Conservation (phyloP, 2,797 vertebrate genomes). For the Balearica regulorum region DNA sequence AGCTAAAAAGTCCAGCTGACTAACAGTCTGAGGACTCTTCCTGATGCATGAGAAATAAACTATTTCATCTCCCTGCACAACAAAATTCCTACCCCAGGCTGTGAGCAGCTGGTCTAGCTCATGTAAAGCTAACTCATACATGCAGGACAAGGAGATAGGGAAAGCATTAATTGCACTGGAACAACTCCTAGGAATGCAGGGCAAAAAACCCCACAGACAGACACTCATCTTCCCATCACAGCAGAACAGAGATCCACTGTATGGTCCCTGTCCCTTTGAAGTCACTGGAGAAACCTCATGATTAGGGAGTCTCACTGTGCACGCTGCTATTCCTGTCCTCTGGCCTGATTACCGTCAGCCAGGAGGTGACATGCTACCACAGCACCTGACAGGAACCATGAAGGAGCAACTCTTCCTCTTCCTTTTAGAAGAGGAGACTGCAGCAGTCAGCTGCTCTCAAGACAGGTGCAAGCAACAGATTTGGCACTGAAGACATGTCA, state of each 20-base stretch:
- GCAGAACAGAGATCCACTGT: neutral
- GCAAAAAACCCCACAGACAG: neutral
- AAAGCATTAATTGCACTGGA: neutral
- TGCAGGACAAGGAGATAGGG: neutral
- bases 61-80: neutral
- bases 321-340: neutral
- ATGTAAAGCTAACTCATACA: neutral
- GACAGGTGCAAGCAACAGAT: neutral
- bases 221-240: neutral
- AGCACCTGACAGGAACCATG: neutral
- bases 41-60: neutral
- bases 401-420: neutral
- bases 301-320: neutral
- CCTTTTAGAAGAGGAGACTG: neutral
- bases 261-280: neutral
- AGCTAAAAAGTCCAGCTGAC: neutral
- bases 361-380: neutral
- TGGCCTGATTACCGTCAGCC: fast-evolving
- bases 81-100: neutral
- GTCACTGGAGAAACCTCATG: neutral
- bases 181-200: neutral
- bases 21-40: neutral
- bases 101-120: neutral
- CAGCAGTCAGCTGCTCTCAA: neutral
- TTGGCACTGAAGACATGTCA: neutral